These are phyloP conservation scores for Agrochola litura DNA, from an alignment of 2,888 invertebrate species.

Conservation along the genomic window DNA sequence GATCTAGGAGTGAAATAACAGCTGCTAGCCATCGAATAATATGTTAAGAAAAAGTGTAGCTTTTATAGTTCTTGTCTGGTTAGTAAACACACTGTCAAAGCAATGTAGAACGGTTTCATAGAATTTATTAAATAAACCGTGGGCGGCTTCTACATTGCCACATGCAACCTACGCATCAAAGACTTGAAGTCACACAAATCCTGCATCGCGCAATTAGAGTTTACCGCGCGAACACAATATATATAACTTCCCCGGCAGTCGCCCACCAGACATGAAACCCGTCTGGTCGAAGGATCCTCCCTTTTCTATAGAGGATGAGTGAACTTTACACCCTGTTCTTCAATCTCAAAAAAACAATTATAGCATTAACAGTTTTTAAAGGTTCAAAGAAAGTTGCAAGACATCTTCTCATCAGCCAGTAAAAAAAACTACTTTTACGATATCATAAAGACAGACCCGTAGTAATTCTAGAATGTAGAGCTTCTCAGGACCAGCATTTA, in stretches of 20 bases:
- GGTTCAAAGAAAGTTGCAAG: not conserved
- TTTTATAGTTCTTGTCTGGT: slow-evolving; percentile 12
- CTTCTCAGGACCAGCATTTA: not conserved
- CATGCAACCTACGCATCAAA: no score
- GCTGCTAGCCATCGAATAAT: slow-evolving; percentile 6
- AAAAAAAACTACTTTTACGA: not conserved
- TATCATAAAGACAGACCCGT: not conserved
- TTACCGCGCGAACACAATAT: no score
- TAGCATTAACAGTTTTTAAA: not conserved
- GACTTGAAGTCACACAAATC: no score
- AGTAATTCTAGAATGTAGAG: not conserved
- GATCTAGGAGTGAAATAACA: slow-evolving; percentile 38
- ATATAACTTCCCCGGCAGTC: no score
- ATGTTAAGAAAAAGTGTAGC: not conserved
- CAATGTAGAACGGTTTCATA: not conserved
- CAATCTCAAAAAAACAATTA: not conserved
- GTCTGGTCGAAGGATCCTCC: no score
- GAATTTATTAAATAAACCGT: not conserved
- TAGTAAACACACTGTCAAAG: no score
- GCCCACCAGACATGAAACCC: no score
- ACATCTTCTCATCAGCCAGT: not conserved
- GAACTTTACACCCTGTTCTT: no score
- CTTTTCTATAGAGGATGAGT: no score
- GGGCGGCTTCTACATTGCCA: no score
- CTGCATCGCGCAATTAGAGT: no score